Percentiles rank a stretch among this genome's conserved stretches.
These are phyloP conservation scores for Lathronympha strigana DNA, from an alignment of 2,888 invertebrate species.

Conservation along the genomic window DNA sequence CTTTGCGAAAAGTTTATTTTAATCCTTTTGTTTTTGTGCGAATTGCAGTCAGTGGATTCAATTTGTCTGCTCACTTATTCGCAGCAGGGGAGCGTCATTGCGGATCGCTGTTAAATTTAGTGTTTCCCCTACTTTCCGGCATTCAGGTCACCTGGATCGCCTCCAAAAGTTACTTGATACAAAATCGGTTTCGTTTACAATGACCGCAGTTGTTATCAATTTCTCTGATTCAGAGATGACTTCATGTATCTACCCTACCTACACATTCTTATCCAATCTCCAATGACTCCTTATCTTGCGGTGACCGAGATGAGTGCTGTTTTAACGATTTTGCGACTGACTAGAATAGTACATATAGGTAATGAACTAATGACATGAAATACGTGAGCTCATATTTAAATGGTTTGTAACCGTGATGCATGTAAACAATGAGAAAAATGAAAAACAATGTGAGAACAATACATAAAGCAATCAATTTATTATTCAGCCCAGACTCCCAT, in stretches of 20 bases:
- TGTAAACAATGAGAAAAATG: conserved; percentile 31
- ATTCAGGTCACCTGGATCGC: conserved; percentile 78
- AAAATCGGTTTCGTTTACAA: conserved; percentile 60
- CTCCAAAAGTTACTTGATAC: conserved; percentile 62
- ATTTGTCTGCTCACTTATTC: conserved; percentile 43
- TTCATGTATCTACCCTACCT: conserved; percentile 1
- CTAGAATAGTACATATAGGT: background rate
- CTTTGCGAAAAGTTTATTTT: background rate
- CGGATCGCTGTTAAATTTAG: conserved; percentile 62
- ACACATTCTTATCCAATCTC: conserved; percentile 14
- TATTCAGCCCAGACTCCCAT: conserved; percentile 25
- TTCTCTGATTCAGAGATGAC: conserved; percentile 32
- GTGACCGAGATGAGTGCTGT: conserved; percentile 10
- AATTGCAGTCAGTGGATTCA: conserved; percentile 18
- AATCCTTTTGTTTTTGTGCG: background rate
- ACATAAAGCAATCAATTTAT: conserved; percentile 17
- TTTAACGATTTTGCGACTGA: background rate
- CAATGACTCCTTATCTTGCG: background rate
- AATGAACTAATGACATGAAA: background rate
- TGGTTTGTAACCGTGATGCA: conserved; percentile 15
- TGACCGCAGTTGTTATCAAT: conserved; percentile 38
- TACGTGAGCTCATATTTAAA: conserved; percentile 9
- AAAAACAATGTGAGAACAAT: conserved; percentile 35
- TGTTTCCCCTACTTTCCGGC: conserved; percentile 58
- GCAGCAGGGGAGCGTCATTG: conserved; percentile 44